Percentiles rank a stretch among this genome's conserved stretches.
Conservation (phyloP, 2,888 invertebrate genomes). For the Phrixothrix hirtus region DNA sequence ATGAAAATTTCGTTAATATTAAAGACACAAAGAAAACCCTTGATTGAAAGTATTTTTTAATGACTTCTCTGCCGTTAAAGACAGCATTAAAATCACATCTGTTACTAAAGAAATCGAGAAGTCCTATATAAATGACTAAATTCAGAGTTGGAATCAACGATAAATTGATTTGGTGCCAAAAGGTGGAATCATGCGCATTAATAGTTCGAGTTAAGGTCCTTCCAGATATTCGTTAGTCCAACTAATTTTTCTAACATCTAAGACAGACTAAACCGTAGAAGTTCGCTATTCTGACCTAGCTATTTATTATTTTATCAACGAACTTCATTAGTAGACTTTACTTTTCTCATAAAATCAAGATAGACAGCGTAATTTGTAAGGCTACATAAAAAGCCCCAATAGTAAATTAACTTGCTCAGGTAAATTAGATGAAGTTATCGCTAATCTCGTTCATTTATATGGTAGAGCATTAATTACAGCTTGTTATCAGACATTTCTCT, state of each 20-base stretch:
- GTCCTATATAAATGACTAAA: constrained; percentile 10
- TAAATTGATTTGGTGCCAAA: constrained; percentile 10
- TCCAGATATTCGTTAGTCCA: too few species aligned
- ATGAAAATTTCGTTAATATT: too few species aligned
- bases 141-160: constrained; percentile 9
- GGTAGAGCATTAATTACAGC: constrained; percentile 22
- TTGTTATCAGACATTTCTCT: constrained; percentile 28
- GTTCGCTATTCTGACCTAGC: too few species aligned
- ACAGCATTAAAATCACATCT: too few species aligned
- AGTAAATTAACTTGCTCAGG: constrained; percentile 23
- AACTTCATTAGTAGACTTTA: not conserved
- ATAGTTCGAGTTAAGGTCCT: constrained; percentile 10
- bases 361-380: constrained; percentile 10
- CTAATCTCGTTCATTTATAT: constrained; percentile 23
- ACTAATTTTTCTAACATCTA: constrained; percentile 8
- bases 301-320: too few species aligned
- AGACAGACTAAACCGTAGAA: too few species aligned
- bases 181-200: constrained; percentile 12
- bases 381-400: constrained; percentile 14
- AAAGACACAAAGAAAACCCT: too few species aligned
- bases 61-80: too few species aligned
- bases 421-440: constrained; percentile 27
- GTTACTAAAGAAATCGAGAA: too few species aligned
- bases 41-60: too few species aligned
- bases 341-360: constrained; percentile 10